Conservation (phyloP, 2,888 invertebrate genomes). For the Meteorus cinctellus region DNA sequence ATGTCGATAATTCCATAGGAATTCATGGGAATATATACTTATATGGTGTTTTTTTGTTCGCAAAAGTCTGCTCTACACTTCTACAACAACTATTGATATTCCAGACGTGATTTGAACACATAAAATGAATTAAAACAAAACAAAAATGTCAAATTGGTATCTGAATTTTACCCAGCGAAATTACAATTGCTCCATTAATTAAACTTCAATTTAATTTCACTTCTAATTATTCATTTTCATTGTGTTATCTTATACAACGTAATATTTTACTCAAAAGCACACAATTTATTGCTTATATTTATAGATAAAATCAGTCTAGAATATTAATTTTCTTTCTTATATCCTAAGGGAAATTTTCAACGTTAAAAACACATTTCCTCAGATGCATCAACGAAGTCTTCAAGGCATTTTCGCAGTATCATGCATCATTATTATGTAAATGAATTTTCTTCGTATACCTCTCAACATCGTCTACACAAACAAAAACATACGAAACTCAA, state of each 20-base stretch:
- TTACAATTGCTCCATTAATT: no score
- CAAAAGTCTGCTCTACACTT: no score
- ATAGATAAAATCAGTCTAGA: background rate
- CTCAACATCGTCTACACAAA: background rate
- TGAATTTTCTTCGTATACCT: background rate
- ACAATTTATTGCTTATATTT: background rate
- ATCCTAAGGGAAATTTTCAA: background rate
- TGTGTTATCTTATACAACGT: background rate
- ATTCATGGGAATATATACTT: no score
- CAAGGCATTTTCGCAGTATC: conserved; percentile 6
- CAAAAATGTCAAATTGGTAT: no score
- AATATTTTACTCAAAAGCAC: background rate
- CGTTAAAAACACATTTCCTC: conserved; percentile 6
- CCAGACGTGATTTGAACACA: no score
- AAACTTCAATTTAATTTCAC: background rate
- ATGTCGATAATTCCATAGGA: no score
- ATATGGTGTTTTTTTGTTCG: no score
- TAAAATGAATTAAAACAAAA: no score
- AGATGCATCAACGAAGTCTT: background rate
- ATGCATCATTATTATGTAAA: conserved; percentile 13
- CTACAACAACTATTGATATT: no score
- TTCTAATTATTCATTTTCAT: background rate
- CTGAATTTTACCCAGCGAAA: no score
- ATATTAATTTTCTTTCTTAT: background rate
- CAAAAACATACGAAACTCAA: background rate